phyloP scores from a whole-genome alignment of 2,797 vertebrate species.

The Hyperoplus lanceolatus region DNA sequence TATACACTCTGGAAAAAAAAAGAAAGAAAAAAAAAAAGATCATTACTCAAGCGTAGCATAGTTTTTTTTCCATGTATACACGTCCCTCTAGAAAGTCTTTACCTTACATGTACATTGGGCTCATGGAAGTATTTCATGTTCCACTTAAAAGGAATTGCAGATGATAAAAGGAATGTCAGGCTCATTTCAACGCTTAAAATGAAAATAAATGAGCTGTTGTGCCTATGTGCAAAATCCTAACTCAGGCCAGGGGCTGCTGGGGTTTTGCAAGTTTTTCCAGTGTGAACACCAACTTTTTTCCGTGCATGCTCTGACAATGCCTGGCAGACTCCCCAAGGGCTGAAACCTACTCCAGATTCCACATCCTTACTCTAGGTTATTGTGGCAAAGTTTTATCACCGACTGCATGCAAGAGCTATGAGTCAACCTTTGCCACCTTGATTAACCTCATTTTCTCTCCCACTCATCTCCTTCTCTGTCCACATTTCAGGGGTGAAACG shows the following conservation, averaged over 20 bases:
- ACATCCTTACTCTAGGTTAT: conserved; percentile 44
- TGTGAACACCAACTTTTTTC: conserved; percentile 77
- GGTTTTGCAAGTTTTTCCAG: conserved; percentile 77
- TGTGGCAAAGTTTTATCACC: conserved; percentile 28
- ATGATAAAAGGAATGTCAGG: conserved; percentile 70
- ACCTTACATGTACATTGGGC: conserved; percentile 39
- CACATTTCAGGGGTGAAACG: conserved; percentile 53
- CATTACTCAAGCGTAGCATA: conserved; percentile 18
- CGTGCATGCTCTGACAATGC: conserved; percentile 79
- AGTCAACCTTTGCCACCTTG: background rate
- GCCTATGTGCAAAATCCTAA: conserved; percentile 64
- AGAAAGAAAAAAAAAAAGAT: background rate
- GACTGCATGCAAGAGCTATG: background rate
- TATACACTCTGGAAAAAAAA: background rate
- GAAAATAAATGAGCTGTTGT: conserved; percentile 71
- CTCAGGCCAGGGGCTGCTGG: conserved; percentile 65
- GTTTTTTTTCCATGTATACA: conserved; percentile 38
- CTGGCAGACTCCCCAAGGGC: conserved; percentile 61
- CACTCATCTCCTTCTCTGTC: conserved; percentile 17
- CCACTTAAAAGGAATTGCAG: conserved; percentile 44
- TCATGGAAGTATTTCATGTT: conserved; percentile 50
- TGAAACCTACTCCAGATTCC: conserved; percentile 59
- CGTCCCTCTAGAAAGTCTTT: conserved; percentile 2
- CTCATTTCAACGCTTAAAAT: conserved; percentile 73
- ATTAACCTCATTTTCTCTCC: conserved; percentile 11